Evolutionary conservation across 2,113 vertebrate species (phyloP).

Genomic region (Nothobranchius kuhntae): DNA sequence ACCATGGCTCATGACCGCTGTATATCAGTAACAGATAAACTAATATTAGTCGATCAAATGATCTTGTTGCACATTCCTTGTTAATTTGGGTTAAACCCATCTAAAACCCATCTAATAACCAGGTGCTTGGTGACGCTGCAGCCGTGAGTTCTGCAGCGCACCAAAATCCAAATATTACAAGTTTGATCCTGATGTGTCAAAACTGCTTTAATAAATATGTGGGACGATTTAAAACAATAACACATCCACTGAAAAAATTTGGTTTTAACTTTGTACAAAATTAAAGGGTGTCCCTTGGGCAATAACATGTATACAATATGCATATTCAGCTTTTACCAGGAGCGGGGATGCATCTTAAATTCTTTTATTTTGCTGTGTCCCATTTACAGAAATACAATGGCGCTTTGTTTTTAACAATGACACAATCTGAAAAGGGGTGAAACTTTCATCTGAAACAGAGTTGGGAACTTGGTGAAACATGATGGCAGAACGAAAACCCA

Average conservation of each 20-base stretch:
- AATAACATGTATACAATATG: constrained; percentile 48
- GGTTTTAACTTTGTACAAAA: constrained; percentile 57
- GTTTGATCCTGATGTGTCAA: constrained; percentile 50
- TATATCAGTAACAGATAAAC: too few relatives aligned
- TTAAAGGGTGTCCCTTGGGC: constrained; percentile 36
- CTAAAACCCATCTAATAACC: too few relatives aligned
- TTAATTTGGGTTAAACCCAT: too few relatives aligned
- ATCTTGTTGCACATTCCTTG: too few relatives aligned
- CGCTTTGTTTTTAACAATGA: constrained; percentile 57
- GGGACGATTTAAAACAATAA: constrained; percentile 79
- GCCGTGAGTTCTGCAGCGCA: background rate
- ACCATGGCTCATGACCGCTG: too few relatives aligned
- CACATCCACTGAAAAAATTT: constrained; percentile 79
- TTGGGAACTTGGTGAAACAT: constrained; percentile 73
- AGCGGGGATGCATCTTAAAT: constrained; percentile 70
- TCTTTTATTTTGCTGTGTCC: constrained; percentile 76
- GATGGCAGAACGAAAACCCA: constrained; percentile 66
- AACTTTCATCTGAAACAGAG: constrained; percentile 60
- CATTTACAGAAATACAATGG: constrained; percentile 74
- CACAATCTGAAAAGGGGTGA: constrained; percentile 62
- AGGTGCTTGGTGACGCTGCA: too few relatives aligned
- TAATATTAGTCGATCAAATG: too few relatives aligned
- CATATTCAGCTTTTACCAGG: constrained; percentile 71
- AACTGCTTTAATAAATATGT: constrained; percentile 91
- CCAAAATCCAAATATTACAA: constrained; percentile 49